Conservation (phyloP, 2,888 invertebrate genomes). For the Smittia sp. region DNA sequence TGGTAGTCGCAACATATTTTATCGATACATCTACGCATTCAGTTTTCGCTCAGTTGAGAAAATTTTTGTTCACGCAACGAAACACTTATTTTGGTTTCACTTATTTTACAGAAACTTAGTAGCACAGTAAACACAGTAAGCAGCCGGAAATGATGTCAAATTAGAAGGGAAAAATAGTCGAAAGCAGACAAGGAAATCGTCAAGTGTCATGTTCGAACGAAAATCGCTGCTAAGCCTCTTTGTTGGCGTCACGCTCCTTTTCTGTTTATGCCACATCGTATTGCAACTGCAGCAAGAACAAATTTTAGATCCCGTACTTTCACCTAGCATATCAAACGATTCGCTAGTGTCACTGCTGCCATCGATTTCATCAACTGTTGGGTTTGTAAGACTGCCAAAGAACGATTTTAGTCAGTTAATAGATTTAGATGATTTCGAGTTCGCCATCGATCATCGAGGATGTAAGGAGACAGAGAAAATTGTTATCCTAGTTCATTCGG, state of each 20-base stretch:
- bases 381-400: constrained; percentile 44
- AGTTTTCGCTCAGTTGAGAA: too few species aligned
- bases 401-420: constrained; percentile 55
- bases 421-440: constrained; percentile 62
- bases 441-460: constrained; percentile 59
- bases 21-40: too few species aligned
- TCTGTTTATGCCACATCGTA: constrained; percentile 53
- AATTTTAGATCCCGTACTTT: not conserved
- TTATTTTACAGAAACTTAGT: too few species aligned
- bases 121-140: too few species aligned
- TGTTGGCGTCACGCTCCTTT: constrained; percentile 50
- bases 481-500: constrained; percentile 67
- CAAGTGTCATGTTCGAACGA: constrained; percentile 50
- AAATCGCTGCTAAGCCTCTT: constrained; percentile 51
- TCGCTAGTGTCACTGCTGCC: constrained; percentile 43
- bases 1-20: too few species aligned
- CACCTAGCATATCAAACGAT: constrained; percentile 43
- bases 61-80: too few species aligned
- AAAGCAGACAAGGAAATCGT: not conserved
- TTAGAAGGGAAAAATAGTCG: not conserved
- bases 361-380: constrained; percentile 42
- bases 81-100: too few species aligned
- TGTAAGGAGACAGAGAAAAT: constrained; percentile 55
- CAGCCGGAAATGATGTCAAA: too few species aligned
- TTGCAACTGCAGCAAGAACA: constrained; percentile 47